Evolutionary conservation across 2,888 invertebrate species (phyloP).

Genomic region (Sarcophaga carnaria): DNA sequence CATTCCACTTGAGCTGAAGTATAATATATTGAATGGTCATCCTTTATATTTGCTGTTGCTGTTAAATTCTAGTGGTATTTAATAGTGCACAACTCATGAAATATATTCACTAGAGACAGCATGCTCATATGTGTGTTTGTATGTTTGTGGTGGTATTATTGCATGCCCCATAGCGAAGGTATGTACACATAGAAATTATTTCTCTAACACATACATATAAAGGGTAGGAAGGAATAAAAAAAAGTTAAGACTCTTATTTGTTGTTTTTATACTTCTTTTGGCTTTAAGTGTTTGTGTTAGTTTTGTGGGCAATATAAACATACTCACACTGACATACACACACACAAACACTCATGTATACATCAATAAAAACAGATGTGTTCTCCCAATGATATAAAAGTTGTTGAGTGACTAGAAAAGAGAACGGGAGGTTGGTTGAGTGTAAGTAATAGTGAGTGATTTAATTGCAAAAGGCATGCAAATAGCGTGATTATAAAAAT

Average conservation of each 20-base stretch:
- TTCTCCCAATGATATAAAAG: constrained; percentile 44
- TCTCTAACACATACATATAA: neutral
- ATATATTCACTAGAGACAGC: neutral
- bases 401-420: constrained; percentile 32
- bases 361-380: neutral
- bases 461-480: constrained; percentile 71
- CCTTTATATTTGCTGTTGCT: neutral
- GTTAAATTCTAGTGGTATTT: constrained; percentile 28
- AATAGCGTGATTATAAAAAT: constrained; percentile 73
- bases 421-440: constrained; percentile 10
- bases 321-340: neutral
- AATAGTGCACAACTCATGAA: constrained; percentile 15
- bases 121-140: no score
- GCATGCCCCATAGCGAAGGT: neutral
- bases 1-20: neutral
- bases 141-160: no score
- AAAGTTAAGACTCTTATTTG: constrained; percentile 55
- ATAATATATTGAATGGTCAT: constrained; percentile 13
- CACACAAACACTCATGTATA: neutral
- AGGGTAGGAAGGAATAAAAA: constrained; percentile 57
- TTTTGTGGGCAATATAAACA: constrained; percentile 28
- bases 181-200: neutral
- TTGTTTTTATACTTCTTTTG: constrained; percentile 32
- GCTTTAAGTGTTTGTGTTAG: constrained; percentile 41
- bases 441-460: constrained; percentile 41